Evolutionary conservation across 2,888 invertebrate genomes (phyloP).

Genomic region (Rhagonycha fulva): DNA sequence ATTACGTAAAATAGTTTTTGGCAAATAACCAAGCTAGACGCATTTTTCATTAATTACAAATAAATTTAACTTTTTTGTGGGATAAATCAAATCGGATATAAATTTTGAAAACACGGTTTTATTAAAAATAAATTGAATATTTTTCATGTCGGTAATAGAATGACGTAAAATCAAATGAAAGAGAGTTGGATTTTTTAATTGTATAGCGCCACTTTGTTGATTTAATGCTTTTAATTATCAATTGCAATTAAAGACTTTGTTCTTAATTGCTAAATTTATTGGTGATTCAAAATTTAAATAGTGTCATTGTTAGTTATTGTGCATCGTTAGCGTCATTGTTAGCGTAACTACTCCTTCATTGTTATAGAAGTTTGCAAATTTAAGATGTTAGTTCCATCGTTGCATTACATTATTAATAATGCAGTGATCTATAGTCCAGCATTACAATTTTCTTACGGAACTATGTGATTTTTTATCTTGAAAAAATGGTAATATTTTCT

Average conservation of each 20-base stretch:
- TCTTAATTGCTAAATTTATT: not conserved
- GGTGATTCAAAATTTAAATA: not conserved
- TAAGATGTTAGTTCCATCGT: not conserved
- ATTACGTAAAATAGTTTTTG: slow-evolving; percentile 8
- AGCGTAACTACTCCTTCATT: not conserved
- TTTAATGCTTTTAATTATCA: not conserved
- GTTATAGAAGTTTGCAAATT: not conserved
- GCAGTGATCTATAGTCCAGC: not conserved
- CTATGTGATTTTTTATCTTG: not conserved
- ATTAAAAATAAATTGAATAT: not conserved
- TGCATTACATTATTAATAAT: not conserved
- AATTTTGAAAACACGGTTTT: not conserved
- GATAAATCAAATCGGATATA: not conserved
- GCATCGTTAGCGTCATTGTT: not conserved
- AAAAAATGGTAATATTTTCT: not conserved
- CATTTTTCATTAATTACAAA: not conserved
- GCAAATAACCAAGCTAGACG: not conserved
- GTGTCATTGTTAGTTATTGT: not conserved
- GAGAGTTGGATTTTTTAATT: not conserved
- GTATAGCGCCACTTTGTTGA: not conserved
- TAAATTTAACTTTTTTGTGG: not conserved
- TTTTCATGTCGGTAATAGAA: not conserved
- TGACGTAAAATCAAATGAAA: not conserved
- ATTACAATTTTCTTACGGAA: not conserved
- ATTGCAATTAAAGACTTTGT: not conserved